Evolutionary conservation across 53 echinoderm and acorn worm species (phyloP), one percentile per base, ranked within the genome.

Genomic region (Holothuria leucospilota): DNA sequence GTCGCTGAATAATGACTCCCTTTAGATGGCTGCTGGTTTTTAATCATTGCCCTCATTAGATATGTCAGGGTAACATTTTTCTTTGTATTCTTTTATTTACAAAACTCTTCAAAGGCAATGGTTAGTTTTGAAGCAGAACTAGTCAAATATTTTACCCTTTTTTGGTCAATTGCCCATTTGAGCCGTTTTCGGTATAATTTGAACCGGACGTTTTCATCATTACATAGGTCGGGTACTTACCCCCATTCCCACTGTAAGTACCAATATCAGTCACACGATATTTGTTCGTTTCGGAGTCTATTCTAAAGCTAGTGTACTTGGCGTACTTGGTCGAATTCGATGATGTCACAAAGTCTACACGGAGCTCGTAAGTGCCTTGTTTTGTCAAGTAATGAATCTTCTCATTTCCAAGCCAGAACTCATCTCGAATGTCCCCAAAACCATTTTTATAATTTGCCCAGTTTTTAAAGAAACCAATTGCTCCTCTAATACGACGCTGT

Each of bases 341-440:
- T 5, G 41, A 72, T 12, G 39, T 16, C 11, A n/a, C 49, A 18
- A 72, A 21, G 24, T 72, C 72, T 10, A 72, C 26, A 29, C 72
- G 72, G 18, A 72, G 72, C 41, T 72, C 21, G 41, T 72, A 72
- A 3, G 40, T 39, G n/a, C 21, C 49, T 40, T 72, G 72, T 11
- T 39, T 40, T 41, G 72, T 72, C 41, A 72, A 23, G 41, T 39
- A 72, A 72, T 72, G 72, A 6, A 72, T 39, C 49, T 72, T 72
- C 9, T 72, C 72, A 42, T 72, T 72, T 40, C 72, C 72, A 72
- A 72, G 72, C 72, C 72, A 72, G 29, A 72, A 72, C 2, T 72
- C 24, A 15, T n/a, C 21, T 41, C 16, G 40, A 23, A 72, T 12
- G 30, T 72, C 41, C n/a, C 72, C 72, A 20, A 72, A 72, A 20